Base-by-base conservation (phyloP, 1,140 invertebrate species). In the Tigriopus japonicus region DNA sequence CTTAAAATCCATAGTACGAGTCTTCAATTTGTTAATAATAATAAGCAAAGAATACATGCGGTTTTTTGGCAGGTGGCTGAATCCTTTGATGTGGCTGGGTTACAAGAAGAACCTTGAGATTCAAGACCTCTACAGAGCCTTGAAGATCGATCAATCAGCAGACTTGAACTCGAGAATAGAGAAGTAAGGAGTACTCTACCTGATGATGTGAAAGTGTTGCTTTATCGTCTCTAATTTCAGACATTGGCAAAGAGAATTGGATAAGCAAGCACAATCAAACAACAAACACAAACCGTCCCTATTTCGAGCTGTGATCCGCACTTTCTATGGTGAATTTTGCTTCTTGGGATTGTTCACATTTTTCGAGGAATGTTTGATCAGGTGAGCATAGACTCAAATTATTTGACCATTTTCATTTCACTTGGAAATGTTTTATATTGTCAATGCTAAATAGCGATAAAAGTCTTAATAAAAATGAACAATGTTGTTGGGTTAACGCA, bases 311-410 rank as follows among this genome's bases (percentile, higher is more conserved):
- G 51, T 66, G 17, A 19, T 64, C 9, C 60, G 63, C 5, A 60
- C 56, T 45, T 66, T 66, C 42, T 63, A 64, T n/a, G 55, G 53
- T 41, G 42, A 60, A 24, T 65, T 60, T 15, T 58, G 52, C 5
- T 13, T 59, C 12, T 54, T 65, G 19, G 65, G 65, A 10, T 17
- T 63, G 1, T 52, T 65, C 24, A 59, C 63, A 10, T 61, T 63
- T 52, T 24, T 66, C 6, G 65, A 66, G 51, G 65, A 66, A 59
- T 66, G 65, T 56, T 49, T 66, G 7, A 43, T 66, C 6, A 65
- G 28, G 28, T 35, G 28, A 35, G 28, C 3, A 35, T 5, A 35
- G 28, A 5, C 28, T 35, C 9, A 35, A 35, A 35, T 35, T 5
- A n/a, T n/a, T n/a, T n/a, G n/a, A n/a, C n/a, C n/a, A n/a, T n/a